Evolutionary conservation across 2,113 vertebrate species (phyloP).

Genomic region (Stomatorhinus ivindoensis): DNA sequence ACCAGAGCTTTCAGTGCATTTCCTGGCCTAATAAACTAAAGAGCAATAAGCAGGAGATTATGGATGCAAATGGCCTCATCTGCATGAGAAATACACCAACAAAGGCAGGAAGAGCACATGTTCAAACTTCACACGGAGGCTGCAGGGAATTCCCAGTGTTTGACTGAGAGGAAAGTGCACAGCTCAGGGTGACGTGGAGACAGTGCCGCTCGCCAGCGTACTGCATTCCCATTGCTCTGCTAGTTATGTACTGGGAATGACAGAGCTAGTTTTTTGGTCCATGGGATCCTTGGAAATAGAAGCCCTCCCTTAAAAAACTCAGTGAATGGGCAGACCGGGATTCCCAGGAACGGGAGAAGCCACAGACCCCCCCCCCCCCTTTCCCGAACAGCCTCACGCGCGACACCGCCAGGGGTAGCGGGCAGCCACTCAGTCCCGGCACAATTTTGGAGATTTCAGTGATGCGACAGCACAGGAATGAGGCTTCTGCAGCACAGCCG

Average conservation of each 20-base stretch:
- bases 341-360: not conserved
- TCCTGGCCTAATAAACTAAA: not conserved
- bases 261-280: not conserved
- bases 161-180: not conserved
- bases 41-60: not conserved
- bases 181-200: not conserved
- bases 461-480: not conserved
- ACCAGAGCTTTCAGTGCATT: not conserved
- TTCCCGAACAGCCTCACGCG: not conserved
- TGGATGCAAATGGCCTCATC: not conserved
- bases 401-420: not conserved
- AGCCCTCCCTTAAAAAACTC: not conserved
- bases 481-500: not conserved
- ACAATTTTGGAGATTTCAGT: not conserved
- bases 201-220: not conserved
- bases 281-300: not conserved
- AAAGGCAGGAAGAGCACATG: not conserved
- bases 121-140: not conserved
- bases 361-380: not conserved
- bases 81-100: not conserved
- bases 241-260: not conserved
- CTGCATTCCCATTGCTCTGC: not conserved
- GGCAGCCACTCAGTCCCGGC: not conserved
- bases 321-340: not conserved
- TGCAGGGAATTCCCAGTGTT: not conserved